Percentiles rank a stretch among this genome's conserved stretches.
These are phyloP conservation scores for Lasioglossum leucozonium DNA, from an alignment of 2,888 invertebrate species.

Conservation along the genomic window DNA sequence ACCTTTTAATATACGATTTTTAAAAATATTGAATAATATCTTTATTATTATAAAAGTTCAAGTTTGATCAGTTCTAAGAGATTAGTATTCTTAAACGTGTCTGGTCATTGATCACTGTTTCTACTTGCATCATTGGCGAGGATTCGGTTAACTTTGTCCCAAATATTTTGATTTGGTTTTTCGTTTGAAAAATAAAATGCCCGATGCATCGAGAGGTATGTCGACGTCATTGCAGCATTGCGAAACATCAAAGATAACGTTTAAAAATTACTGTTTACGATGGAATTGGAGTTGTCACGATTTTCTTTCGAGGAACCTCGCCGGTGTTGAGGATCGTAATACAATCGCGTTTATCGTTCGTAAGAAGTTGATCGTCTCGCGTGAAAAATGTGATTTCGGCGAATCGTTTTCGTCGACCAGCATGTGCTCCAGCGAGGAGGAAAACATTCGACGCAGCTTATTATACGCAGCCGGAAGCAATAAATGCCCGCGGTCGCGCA, in stretches of 20 bases:
- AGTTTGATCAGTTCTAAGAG: background rate
- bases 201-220: background rate
- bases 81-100: background rate
- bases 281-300: background rate
- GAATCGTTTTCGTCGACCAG: background rate
- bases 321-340: background rate
- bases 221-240: background rate
- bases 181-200: background rate
- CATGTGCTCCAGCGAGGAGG: background rate
- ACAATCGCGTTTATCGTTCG: background rate
- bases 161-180: background rate
- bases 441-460: background rate
- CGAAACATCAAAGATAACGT: background rate
- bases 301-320: too few species aligned
- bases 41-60: background rate
- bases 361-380: background rate
- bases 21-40: background rate
- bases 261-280: background rate
- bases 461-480: conserved; percentile 24
- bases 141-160: background rate
- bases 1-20: background rate
- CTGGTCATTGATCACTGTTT: background rate
- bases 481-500: conserved; percentile 18
- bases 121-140: background rate
- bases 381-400: background rate